Evolutionary conservation across 2,888 invertebrate species (phyloP), one percentile per base, ranked within the genome.

Genomic region (Embidobia sp.): DNA sequence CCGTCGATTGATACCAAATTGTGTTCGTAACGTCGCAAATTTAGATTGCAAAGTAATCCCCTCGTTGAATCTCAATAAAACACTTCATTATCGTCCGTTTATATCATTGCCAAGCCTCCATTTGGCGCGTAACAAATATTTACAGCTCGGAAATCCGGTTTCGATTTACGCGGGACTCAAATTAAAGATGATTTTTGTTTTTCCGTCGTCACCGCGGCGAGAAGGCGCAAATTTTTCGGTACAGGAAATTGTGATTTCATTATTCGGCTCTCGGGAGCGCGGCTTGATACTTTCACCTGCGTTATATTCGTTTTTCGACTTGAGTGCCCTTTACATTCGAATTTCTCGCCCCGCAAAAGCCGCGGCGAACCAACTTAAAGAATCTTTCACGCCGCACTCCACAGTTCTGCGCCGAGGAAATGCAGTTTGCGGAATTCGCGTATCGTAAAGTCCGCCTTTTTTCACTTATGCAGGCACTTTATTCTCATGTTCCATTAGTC

Each of bases 381-480:
- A 82, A 76, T 83, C 84, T 83, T 85, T 83, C 83, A 82, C 82
- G 66, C 77, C 80, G 81, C 81, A 84, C 84, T 84, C 84, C 80
- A 63, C 80, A 80, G 80, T 79, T 79, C 81, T 76, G 77, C 72
- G 67, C 51, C 48, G 33, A 76, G 81, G 77, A 84, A 86, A 86
- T 84, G 82, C 78, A 83, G 80, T 85, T 85, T 82, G 73, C 72
- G 46, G 75, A 81, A 80, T 81, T 83, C 79, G 73, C 74, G 73
- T 66, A 49, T 70, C 61, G 51, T 18, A 31, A 64, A 63, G 37
- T n/a, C 22, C 10, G 15, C 27, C 44, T 33, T 55, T 48, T 42
- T 72, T 29, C 46, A 35, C 42, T 69, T 59, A 69, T 67, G 33
- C 69, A 33, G 18, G 26, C 35, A 48, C 29, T 67, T 57, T 48